Evolutionary conservation across 2,888 invertebrate species (phyloP), one percentile per base, ranked within the genome.

Genomic region (Homarus gammarus): DNA sequence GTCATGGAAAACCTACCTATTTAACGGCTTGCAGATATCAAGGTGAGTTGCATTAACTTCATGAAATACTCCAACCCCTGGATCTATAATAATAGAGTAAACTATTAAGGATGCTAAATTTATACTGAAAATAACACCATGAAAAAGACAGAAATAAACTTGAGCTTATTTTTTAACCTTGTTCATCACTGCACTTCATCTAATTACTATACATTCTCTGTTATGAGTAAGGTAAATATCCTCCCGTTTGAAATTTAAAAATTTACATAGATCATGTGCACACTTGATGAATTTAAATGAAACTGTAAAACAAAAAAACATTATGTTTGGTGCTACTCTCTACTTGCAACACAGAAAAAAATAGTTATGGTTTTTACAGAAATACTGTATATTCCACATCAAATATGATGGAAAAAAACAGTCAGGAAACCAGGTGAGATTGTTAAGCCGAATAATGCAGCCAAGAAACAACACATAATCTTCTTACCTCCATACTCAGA

Each of bases 1-100:
- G 27, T 22, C 2, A 38, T 2, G 22, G 73, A 49, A 49, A 49
- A 82, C 79, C 82, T 31, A 89, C 91, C 85, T 91, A 36, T 81
- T 73, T 10, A 70, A 10, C 10, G 91, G 91, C 70, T 91, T 91
- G 75, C 91, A 91, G 15, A 91, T 89, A 79, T 91, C 86, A 40
- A 88, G 84, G 64, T 91, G 91, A 15, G 75, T 79, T n/a, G 86
- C 64, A 56, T 85, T 85, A 22, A 86, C 89, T 40, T 83, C 77
- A 70, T 84, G 31, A 68, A 90, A 90, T 56, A 85, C 83, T n/a
- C 91, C 91, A 68, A 91, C 56, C 15, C 83, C 88, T 15, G 91
- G 88, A 83, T 85, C 91, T 91, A 84, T 22, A 85, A 85, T 33
- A 82, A 68, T 36, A 75, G 8, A 0, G 10, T 1, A 22, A 77